A percentile compares a stretch with the other conserved stretches of the same genome.
These are phyloP conservation scores for Miichthys miiuy DNA, from an alignment of 2,797 vertebrate genomes.

Conservation along the genomic window DNA sequence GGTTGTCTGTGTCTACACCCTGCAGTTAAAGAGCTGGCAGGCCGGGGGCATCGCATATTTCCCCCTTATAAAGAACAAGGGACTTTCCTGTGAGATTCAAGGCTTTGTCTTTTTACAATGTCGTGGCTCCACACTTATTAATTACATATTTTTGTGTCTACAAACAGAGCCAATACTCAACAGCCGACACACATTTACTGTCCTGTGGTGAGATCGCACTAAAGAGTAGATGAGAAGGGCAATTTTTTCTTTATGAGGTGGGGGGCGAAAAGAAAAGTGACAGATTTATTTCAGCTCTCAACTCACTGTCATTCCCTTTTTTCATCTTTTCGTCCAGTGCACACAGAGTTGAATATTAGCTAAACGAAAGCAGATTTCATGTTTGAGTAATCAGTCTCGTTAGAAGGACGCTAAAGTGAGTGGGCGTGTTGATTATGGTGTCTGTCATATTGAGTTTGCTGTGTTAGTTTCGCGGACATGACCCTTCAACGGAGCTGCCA, in stretches of 20 bases:
- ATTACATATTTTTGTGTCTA: constrained; percentile 70
- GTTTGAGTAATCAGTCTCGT: constrained; percentile 59
- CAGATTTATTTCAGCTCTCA: constrained; percentile 60
- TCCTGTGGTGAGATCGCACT: constrained; percentile 27
- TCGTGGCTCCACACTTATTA: constrained; percentile 60
- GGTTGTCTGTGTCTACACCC: constrained; percentile 58
- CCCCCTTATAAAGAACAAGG: constrained; percentile 63
- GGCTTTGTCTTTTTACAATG: constrained; percentile 66
- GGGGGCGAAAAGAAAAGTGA: constrained; percentile 6
- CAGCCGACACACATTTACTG: constrained; percentile 11
- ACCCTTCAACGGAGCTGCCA: constrained; percentile 61
- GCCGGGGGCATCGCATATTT: constrained; percentile 45
- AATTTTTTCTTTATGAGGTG: constrained; percentile 14
- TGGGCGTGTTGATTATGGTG: constrained; percentile 65
- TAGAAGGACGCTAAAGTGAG: constrained; percentile 49
- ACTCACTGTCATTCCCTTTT: constrained; percentile 50
- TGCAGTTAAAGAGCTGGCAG: constrained; percentile 61
- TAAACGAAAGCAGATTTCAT: constrained; percentile 73
- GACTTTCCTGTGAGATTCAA: constrained; percentile 62
- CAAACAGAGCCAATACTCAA: constrained; percentile 33
- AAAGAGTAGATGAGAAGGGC: background rate
- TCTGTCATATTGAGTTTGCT: constrained; percentile 69
- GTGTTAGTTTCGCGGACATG: constrained; percentile 47
- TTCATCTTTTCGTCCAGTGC: constrained; percentile 48
- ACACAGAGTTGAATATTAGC: constrained; percentile 56